A percentile compares a stretch with the other conserved stretches of the same genome.
Conservation (phyloP, 1,140 invertebrate genomes). For the Drosophila yakuba region DNA sequence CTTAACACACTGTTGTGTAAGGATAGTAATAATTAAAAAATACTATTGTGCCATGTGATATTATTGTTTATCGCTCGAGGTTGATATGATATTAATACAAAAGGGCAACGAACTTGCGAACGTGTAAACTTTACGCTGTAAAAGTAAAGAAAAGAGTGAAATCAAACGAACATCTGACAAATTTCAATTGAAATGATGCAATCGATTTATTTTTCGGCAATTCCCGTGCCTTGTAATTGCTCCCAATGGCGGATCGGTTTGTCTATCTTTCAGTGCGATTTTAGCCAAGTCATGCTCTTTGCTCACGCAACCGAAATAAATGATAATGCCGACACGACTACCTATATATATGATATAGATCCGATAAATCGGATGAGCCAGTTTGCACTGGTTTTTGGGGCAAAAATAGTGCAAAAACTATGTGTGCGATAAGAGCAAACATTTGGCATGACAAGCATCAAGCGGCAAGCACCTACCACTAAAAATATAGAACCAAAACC, state of each 20-base stretch:
- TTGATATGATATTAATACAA: no score
- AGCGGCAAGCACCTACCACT: slow-evolving; percentile 34
- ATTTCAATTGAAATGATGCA: slow-evolving; percentile 59
- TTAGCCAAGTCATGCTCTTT: slow-evolving; percentile 46
- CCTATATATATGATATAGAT: background rate
- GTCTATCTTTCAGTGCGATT: slow-evolving; percentile 24
- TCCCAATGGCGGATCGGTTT: slow-evolving; percentile 10
- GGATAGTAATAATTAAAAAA: no score
- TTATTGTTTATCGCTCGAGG: background rate
- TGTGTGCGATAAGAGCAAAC: slow-evolving; percentile 47
- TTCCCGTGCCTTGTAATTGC: slow-evolving; percentile 22
- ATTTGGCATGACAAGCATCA: slow-evolving; percentile 45
- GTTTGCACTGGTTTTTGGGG: slow-evolving; percentile 32
- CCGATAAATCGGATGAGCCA: slow-evolving; percentile 37
- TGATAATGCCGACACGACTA: slow-evolving; percentile 21
- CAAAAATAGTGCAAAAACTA: slow-evolving; percentile 25
- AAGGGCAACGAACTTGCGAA: background rate
- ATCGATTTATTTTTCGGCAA: slow-evolving; percentile 37
- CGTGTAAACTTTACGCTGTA: background rate
- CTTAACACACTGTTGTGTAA: no score
- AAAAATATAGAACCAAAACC: slow-evolving; percentile 54
- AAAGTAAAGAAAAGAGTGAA: slow-evolving; percentile 5
- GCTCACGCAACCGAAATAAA: slow-evolving; percentile 50
- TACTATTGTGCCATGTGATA: background rate
- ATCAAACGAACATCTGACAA: background rate